Percentiles rank a stretch among this genome's conserved stretches.
Conservation (phyloP, 2,888 invertebrate genomes). For the Muschampia plurimacula region DNA sequence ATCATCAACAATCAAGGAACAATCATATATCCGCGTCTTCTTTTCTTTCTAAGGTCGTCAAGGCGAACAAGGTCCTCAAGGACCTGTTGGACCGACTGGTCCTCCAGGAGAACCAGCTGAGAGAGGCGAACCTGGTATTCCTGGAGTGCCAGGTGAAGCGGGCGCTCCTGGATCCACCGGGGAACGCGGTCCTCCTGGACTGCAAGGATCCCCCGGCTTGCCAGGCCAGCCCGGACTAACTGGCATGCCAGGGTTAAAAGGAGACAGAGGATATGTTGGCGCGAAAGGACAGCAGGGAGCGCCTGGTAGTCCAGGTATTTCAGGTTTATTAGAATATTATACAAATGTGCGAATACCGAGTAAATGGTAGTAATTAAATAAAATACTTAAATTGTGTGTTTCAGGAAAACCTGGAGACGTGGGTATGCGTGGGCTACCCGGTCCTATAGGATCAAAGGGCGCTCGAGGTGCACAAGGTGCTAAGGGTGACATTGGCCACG, state of each 20-base stretch:
- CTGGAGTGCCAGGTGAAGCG: conserved; percentile 89
- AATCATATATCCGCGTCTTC: background rate
- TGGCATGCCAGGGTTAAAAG: conserved; percentile 90
- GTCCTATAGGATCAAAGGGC: conserved; percentile 90
- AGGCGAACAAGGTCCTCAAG: conserved; percentile 92
- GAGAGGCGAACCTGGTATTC: conserved; percentile 90
- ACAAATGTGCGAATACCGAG: too few relatives aligned
- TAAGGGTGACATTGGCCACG: conserved; percentile 90
- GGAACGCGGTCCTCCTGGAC: conserved; percentile 90
- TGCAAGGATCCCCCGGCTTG: conserved; percentile 89
- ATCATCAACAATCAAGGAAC: too few relatives aligned
- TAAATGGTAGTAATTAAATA: background rate
- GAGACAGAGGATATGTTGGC: conserved; percentile 89
- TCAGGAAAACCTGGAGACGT: conserved; percentile 87
- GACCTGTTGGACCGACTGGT: conserved; percentile 90
- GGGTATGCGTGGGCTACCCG: conserved; percentile 86
- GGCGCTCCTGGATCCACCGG: conserved; percentile 91
- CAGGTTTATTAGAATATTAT: background rate
- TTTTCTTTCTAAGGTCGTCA: conserved; percentile 79
- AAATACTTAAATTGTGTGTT: background rate
- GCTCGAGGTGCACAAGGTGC: conserved; percentile 90
- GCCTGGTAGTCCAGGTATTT: conserved; percentile 84
- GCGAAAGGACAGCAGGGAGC: conserved; percentile 91
- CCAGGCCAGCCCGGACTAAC: conserved; percentile 89
- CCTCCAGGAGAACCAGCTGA: conserved; percentile 93